Conservation (phyloP, 2,113 vertebrate genomes). For the Rhizomys pruinosus region DNA sequence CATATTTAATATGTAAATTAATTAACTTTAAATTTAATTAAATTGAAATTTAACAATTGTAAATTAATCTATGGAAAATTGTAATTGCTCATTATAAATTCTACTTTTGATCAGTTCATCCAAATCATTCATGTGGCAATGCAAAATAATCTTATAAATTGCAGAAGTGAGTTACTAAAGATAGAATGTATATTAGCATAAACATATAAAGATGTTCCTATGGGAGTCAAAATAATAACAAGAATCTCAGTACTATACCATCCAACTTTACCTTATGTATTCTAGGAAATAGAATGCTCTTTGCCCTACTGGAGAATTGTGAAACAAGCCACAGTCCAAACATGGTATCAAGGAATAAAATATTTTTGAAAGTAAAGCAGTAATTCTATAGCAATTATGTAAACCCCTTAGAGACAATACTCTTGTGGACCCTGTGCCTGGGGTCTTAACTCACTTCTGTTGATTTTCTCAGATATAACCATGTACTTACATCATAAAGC, state of each 20-base stretch:
- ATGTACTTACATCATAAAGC: not conserved
- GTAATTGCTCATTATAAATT: not conserved
- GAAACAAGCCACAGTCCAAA: not conserved
- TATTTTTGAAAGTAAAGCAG: not conserved
- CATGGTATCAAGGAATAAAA: not conserved
- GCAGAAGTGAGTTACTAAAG: not conserved
- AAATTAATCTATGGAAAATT: not conserved
- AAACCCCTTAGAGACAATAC: not conserved
- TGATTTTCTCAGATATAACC: conserved; percentile 21
- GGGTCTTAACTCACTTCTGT: not conserved
- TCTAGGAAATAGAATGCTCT: not conserved
- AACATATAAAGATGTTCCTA: not conserved
- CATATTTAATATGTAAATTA: too few species aligned
- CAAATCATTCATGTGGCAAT: not conserved
- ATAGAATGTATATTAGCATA: not conserved
- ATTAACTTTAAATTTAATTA: too few species aligned
- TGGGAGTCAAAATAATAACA: not conserved
- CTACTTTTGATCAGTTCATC: not conserved
- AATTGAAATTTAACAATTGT: not conserved
- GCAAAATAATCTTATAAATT: not conserved
- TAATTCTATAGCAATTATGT: not conserved
- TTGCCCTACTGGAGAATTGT: not conserved
- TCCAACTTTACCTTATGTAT: not conserved
- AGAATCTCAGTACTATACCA: not conserved
- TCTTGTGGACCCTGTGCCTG: not conserved